phyloP scores from a whole-genome alignment of 2,888 invertebrate genomes.

The Cynaeus angustus region DNA sequence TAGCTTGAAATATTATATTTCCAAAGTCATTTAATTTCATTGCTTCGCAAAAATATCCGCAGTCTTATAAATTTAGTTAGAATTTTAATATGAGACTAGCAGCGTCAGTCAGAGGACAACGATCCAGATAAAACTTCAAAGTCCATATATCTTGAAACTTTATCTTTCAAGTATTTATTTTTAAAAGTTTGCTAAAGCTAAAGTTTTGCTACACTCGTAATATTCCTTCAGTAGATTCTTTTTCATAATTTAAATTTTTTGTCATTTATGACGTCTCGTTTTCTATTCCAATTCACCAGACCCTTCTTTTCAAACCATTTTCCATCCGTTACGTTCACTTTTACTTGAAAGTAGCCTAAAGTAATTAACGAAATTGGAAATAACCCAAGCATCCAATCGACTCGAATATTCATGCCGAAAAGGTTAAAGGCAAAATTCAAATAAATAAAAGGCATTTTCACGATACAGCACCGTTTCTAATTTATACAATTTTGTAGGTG shows the following conservation, averaged over 20 bases:
- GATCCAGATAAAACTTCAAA: constrained; percentile 20
- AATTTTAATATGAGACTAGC: constrained; percentile 15
- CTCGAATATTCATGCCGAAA: constrained; percentile 13
- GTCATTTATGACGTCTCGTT: constrained; percentile 22
- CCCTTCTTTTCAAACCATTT: too few relatives aligned
- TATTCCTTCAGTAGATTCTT: constrained; percentile 12
- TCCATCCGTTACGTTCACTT: neutral
- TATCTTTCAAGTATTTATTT: constrained; percentile 26
- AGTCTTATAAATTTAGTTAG: neutral
- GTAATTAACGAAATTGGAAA: constrained; percentile 27
- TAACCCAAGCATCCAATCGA: constrained; percentile 15
- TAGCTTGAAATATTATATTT: too few relatives aligned
- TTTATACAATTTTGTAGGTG: too few relatives aligned
- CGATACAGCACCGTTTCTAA: too few relatives aligned
- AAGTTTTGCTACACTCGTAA: constrained; percentile 6
- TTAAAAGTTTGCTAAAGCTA: constrained; percentile 11
- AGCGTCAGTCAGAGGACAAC: neutral
- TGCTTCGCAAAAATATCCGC: too few relatives aligned
- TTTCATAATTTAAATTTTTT: constrained; percentile 18
- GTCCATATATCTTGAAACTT: constrained; percentile 24
- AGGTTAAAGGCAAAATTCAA: constrained; percentile 5
- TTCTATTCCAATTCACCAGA: constrained; percentile 2
- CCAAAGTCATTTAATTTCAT: too few relatives aligned
- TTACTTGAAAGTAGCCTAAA: constrained; percentile 11
- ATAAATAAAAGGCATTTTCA: too few relatives aligned